Evolutionary conservation across 2,797 vertebrate species (phyloP).

Genomic region (Sardinella longiceps): DNA sequence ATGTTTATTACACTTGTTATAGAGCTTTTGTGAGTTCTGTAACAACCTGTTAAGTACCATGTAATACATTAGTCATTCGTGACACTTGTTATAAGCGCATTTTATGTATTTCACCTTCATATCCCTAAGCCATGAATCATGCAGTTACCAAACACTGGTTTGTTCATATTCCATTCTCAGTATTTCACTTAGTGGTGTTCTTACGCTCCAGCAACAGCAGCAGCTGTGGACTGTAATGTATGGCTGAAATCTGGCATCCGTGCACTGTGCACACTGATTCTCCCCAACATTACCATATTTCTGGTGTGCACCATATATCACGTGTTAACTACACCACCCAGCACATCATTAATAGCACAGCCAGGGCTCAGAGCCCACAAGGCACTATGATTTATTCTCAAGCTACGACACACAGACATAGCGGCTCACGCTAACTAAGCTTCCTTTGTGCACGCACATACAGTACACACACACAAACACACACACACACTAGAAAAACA

Average conservation of each 20-base stretch:
- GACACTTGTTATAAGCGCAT: neutral
- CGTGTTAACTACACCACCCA: conserved; percentile 7
- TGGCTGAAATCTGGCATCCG: neutral
- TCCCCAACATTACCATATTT: neutral
- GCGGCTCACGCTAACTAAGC: neutral
- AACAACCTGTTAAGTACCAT: neutral
- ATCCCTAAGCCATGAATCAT: neutral
- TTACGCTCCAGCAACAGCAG: neutral
- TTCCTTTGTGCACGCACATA: neutral
- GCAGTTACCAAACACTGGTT: neutral
- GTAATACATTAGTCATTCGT: neutral
- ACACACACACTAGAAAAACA: too few relatives aligned
- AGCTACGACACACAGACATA: neutral
- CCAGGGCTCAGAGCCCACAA: neutral
- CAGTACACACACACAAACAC: too few relatives aligned
- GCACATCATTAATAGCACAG: neutral
- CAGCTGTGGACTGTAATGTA: neutral
- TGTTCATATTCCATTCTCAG: neutral
- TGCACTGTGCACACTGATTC: neutral
- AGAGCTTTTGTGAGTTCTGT: neutral
- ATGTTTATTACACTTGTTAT: neutral
- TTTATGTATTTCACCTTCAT: neutral
- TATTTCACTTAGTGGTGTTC: neutral
- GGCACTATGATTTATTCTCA: neutral
- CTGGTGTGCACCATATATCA: neutral